A percentile compares a stretch with the other conserved stretches of the same genome.
phyloP scores from a whole-genome alignment of 2,797 vertebrate genomes.

The Numenius phaeopus region DNA sequence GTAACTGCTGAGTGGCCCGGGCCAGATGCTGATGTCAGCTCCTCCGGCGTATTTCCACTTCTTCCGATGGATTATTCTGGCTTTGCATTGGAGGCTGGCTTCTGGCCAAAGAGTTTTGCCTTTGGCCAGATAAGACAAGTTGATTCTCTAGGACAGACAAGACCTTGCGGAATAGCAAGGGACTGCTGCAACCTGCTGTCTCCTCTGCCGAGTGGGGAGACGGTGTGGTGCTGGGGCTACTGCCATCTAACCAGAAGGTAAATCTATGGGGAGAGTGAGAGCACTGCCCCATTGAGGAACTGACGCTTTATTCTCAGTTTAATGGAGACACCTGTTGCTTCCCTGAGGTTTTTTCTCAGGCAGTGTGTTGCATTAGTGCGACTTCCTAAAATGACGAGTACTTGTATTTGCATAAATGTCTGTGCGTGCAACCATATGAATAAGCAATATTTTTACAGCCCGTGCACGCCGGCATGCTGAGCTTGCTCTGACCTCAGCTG shows the following conservation, averaged over 20 bases:
- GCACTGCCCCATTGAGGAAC: background rate
- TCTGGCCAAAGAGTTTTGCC: background rate
- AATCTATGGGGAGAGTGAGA: background rate
- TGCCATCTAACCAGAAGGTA: background rate
- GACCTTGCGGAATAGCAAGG: background rate
- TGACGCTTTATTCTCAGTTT: accelerated
- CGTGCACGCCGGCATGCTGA: background rate
- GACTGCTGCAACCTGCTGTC: background rate
- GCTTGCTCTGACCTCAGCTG: background rate
- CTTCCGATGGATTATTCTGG: background rate
- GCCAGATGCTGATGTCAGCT: slow-evolving; percentile 15
- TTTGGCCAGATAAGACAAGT: background rate
- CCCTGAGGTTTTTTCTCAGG: background rate
- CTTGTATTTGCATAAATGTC: background rate
- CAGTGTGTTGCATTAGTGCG: accelerated
- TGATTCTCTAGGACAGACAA: background rate
- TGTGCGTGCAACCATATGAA: background rate
- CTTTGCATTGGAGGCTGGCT: background rate
- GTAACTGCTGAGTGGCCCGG: background rate
- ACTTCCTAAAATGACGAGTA: background rate
- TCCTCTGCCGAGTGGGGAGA: accelerated
- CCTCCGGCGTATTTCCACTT: background rate
- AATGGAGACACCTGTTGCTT: background rate
- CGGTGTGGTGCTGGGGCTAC: accelerated
- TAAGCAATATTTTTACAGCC: background rate